Evolutionary conservation across 2,797 vertebrate genomes (phyloP).

Genomic region (Nyctalus aviator): DNA sequence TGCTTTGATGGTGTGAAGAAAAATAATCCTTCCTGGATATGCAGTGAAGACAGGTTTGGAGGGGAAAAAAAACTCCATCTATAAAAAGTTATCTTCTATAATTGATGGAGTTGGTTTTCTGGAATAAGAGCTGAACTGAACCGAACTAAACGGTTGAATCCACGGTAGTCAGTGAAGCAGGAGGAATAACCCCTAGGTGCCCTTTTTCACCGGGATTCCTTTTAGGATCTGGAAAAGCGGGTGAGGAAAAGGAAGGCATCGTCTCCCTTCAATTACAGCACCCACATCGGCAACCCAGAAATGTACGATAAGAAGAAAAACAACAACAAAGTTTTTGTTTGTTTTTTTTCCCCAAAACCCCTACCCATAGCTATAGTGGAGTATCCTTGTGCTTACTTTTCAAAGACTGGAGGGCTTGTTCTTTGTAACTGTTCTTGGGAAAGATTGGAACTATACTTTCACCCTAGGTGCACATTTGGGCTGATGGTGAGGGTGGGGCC

Average conservation of each 20-base stretch:
- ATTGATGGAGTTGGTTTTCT: constrained; percentile 65
- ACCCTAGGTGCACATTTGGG: constrained; percentile 1
- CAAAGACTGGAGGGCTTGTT: neutral
- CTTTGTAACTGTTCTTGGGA: constrained; percentile 15
- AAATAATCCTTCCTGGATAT: constrained; percentile 55
- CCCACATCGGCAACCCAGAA: neutral
- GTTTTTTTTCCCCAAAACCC: neutral
- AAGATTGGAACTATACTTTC: neutral
- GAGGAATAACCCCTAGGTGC: neutral
- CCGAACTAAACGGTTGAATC: constrained; percentile 46
- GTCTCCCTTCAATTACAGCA: neutral
- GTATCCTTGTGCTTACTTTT: neutral
- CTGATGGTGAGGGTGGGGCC: neutral
- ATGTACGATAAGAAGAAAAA: neutral
- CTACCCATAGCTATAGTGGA: neutral
- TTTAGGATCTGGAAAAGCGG: neutral
- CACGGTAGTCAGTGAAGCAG: neutral
- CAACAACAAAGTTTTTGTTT: neutral
- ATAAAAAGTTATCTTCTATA: constrained; percentile 74
- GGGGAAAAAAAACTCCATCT: neutral
- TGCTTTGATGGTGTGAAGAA: constrained; percentile 50
- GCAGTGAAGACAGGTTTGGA: constrained; percentile 21
- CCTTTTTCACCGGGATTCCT: neutral
- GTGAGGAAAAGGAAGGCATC: neutral
- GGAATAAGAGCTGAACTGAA: constrained; percentile 52